Percentiles rank a stretch among this genome's conserved stretches.
Conservation (phyloP, 30 jellyfish, hydroid and myxozoan genomes). For the Cassiopea andromeda region DNA sequence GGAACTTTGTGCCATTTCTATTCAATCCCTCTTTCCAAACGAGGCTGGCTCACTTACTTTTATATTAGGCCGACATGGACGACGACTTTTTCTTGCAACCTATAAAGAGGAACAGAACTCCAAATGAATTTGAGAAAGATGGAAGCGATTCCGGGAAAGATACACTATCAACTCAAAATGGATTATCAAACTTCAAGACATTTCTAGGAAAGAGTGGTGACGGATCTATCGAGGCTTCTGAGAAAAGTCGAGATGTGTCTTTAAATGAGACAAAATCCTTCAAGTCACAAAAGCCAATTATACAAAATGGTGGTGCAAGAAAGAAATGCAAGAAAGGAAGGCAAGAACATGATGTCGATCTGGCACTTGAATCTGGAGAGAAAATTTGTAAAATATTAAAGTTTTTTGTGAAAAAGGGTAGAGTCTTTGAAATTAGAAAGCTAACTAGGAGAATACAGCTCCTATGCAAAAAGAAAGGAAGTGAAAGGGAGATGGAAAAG, state of each 20-base stretch:
- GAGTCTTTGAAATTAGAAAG: conserved; percentile 49
- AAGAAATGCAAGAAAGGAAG: too few species aligned
- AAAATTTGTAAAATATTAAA: conserved; percentile 1
- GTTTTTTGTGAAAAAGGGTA: conserved; percentile 32
- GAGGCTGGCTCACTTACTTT: not conserved
- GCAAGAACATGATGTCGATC: too few species aligned
- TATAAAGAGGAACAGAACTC: not conserved
- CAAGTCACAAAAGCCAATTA: too few species aligned
- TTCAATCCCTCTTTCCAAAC: not conserved
- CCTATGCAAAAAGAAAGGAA: conserved; percentile 46
- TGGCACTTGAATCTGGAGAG: not conserved
- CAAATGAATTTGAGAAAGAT: too few species aligned
- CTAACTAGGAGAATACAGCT: conserved; percentile 24
- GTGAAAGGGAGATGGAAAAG: conserved; percentile 26
- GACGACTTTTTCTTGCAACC: conserved; percentile 55
- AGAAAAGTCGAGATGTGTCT: too few species aligned
- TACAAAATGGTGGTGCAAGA: too few species aligned
- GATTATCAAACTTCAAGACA: too few species aligned
- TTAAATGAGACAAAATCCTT: too few species aligned
- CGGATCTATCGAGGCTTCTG: too few species aligned
- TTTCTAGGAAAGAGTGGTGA: too few species aligned
- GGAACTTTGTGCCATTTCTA: not conserved
- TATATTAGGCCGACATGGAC: conserved; percentile 5
- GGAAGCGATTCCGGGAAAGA: too few species aligned
- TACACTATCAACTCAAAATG: too few species aligned